A percentile compares a stretch with the other conserved stretches of the same genome.
Evolutionary conservation across 2,113 vertebrate genomes (phyloP).

Genomic region (Daboia siamensis): DNA sequence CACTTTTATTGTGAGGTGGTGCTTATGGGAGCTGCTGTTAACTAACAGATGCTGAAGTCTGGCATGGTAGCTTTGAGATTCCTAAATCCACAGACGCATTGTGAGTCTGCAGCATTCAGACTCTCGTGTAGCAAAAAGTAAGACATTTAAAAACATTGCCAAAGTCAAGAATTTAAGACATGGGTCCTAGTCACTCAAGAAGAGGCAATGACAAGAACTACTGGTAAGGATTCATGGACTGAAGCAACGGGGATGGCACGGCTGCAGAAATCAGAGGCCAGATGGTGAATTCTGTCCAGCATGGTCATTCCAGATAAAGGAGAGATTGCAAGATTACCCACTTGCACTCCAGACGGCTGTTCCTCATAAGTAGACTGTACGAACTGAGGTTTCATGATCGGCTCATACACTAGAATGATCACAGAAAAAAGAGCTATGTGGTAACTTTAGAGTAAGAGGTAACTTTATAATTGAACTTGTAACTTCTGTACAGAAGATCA

Average conservation of each 20-base stretch:
- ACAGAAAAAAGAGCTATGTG: neutral
- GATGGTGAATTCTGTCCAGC: neutral
- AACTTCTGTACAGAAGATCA: neutral
- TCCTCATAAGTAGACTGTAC: neutral
- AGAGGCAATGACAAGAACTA: neutral
- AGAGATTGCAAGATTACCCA: neutral
- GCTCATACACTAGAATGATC: neutral
- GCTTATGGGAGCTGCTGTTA: slow-evolving; percentile 52
- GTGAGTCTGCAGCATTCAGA: neutral
- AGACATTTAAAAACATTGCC: neutral
- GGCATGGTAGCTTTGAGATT: neutral
- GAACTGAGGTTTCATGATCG: neutral
- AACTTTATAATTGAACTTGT: neutral
- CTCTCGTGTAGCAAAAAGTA: neutral
- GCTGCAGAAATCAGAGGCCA: neutral
- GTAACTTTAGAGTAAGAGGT: neutral
- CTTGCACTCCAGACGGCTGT: neutral
- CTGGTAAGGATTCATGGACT: neutral
- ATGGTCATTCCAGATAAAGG: neutral
- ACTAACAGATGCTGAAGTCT: neutral
- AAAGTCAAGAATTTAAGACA: slow-evolving; percentile 16
- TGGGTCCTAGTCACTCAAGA: neutral
- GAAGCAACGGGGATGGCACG: neutral
- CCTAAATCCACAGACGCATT: neutral
- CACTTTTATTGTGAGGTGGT: slow-evolving; percentile 57